Conservation (phyloP, 2,888 invertebrate genomes). For the Clusia tigrina region DNA sequence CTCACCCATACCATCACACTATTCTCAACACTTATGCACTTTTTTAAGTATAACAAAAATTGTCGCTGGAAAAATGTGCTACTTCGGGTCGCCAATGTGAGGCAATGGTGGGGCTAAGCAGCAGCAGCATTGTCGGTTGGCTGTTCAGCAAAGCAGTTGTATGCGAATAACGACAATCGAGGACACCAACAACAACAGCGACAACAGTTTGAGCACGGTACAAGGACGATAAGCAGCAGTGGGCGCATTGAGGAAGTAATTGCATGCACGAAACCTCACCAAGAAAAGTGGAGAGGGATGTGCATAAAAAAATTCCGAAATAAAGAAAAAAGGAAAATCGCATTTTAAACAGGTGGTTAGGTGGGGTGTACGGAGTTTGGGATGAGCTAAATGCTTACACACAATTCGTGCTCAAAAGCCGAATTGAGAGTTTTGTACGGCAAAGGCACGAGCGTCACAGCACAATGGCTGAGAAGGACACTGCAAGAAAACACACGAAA, state of each 20-base stretch:
- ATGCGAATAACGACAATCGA: conserved; percentile 26
- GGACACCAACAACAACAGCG: conserved; percentile 19
- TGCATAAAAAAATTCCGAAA: conserved; percentile 1
- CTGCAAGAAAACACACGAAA: conserved; percentile 30
- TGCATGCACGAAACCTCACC: conserved; percentile 43
- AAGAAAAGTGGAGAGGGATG: neutral
- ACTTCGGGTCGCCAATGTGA: conserved; percentile 38
- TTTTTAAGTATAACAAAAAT: conserved; percentile 47
- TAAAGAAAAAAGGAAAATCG: conserved; percentile 24
- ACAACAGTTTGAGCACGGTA: conserved; percentile 38
- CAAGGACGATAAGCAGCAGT: conserved; percentile 59
- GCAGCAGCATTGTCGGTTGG: neutral
- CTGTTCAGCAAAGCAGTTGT: conserved; percentile 6
- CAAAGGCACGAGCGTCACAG: neutral
- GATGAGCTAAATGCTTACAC: conserved; percentile 16
- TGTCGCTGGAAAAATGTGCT: conserved; percentile 57
- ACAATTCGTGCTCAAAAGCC: conserved; percentile 54
- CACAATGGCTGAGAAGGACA: neutral
- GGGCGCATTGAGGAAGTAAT: conserved; percentile 60
- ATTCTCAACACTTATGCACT: conserved; percentile 29
- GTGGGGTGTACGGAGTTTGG: conserved; percentile 23
- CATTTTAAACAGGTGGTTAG: conserved; percentile 51
- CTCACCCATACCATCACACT: conserved; percentile 21
- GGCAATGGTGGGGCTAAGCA: conserved; percentile 26
- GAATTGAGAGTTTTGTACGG: conserved; percentile 47